A percentile compares a stretch with the other conserved stretches of the same genome.
These are phyloP conservation scores for Phrynocephalus versicolor DNA, from an alignment of 2,113 vertebrate species.

Conservation along the genomic window DNA sequence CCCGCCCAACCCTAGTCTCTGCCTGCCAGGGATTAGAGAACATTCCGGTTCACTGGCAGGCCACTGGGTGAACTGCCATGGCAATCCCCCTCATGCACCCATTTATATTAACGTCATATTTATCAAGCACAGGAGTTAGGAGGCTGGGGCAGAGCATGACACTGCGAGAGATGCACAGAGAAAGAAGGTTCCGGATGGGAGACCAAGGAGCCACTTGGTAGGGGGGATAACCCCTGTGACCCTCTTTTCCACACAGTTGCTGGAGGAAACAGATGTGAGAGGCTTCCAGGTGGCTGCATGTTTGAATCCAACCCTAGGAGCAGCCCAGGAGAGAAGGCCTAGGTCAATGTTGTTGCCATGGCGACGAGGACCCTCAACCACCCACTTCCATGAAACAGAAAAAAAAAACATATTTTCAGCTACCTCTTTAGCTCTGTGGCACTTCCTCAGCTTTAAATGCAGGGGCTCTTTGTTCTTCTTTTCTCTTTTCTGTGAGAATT, in stretches of 20 bases:
- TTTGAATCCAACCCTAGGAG: neutral
- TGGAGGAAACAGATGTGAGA: neutral
- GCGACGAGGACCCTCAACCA: neutral
- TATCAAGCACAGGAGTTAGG: neutral
- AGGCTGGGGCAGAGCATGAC: neutral
- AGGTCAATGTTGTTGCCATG: neutral
- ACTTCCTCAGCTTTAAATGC: neutral
- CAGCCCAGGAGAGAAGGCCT: neutral
- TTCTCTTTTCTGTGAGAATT: too few species aligned
- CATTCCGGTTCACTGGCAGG: conserved; percentile 59
- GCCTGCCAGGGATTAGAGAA: neutral
- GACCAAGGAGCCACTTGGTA: conserved; percentile 2
- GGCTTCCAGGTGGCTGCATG: neutral
- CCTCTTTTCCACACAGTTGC: neutral
- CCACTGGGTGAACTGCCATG: conserved; percentile 6
- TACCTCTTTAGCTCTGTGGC: neutral
- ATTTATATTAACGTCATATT: neutral
- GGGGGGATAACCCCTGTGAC: neutral
- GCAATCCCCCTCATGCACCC: neutral
- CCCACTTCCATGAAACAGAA: neutral
- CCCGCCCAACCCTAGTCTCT: neutral
- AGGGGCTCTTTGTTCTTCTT: too few species aligned
- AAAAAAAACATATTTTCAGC: neutral
- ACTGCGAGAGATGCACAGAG: neutral
- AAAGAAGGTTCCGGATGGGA: neutral